Percentiles rank a stretch among this genome's conserved stretches.
These are phyloP conservation scores for Cliona cf. orientalis DNA, from an alignment of 37 sponge, comb jelly and placozoan species.

Conservation along the genomic window DNA sequence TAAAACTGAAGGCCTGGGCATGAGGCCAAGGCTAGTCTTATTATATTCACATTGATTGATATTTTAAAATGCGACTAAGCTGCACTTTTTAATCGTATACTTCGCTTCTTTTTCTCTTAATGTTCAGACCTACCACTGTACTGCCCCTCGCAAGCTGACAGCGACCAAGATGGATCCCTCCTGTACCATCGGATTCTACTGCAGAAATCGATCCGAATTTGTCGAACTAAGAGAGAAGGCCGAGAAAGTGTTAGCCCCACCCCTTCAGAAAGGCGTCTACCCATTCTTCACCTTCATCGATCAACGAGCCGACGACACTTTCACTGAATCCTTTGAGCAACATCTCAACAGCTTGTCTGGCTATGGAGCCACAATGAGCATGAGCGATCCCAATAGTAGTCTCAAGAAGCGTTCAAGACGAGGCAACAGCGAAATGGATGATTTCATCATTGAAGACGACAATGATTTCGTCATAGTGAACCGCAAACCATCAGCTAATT, in stretches of 20 bases:
- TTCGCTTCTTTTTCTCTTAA: background rate
- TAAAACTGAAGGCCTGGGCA: too few relatives aligned
- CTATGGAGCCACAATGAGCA: background rate
- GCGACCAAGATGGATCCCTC: conserved; percentile 95
- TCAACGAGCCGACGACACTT: background rate
- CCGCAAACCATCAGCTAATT: conserved; percentile 20
- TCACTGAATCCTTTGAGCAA: conserved; percentile 7
- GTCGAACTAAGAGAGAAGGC: conserved; percentile 46
- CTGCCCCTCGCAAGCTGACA: conserved; percentile 79
- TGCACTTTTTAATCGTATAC: background rate
- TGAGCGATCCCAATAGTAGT: background rate
- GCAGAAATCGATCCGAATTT: conserved; percentile 66
- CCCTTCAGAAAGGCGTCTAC: conserved; percentile 70
- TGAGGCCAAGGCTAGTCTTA: too few relatives aligned
- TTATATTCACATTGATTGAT: too few relatives aligned
- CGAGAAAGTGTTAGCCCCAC: conserved; percentile 76
- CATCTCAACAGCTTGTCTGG: conserved; percentile 2
- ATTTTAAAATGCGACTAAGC: conserved; percentile 33
- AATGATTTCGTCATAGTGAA: conserved; percentile 67
- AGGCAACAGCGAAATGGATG: too few relatives aligned
- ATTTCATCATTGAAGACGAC: conserved; percentile 8
- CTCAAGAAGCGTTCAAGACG: too few relatives aligned
- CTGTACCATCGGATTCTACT: conserved; percentile 93
- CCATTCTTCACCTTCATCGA: conserved; percentile 85
- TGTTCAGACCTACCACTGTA: conserved; percentile 86